Evolutionary conservation across 2,113 vertebrate species (phyloP), one percentile per base, ranked within the genome.

Genomic region (Gasterosteus aculeatus): DNA sequence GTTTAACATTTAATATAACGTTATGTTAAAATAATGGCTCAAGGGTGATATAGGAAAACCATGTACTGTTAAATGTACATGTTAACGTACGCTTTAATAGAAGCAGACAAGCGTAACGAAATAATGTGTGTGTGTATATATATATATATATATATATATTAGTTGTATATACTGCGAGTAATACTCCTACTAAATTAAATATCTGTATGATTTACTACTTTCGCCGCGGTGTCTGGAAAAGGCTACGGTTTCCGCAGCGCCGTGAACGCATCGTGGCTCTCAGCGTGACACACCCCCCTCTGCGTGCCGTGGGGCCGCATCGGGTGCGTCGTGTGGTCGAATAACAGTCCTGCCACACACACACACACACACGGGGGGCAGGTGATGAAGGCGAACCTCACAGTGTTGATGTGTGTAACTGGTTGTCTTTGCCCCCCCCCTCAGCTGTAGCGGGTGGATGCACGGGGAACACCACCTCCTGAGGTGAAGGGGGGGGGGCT

Each of bases 241-340:
- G 0, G 5, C 2, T 0, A 3, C 2, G 18, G 44, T 67, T 59
- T 87, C 77, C 75, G n/a, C 26, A 1, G 85, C 0, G 19, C 51
- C 0, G 0, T 88, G 86, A 89, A 91, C 5, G 80, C 86, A 66
- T 10, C 83, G 0, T n/a, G 3, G 9, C 5, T 39, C 72, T 35
- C 26, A 63, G 82, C 66, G 0, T 75, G 87, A 87, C 89, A 88
- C 89, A 88, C 87, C 86, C 85, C 87, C 89, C 58, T 82, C 57
- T 76, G 72, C 54, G 81, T 67, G 74, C 22, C 53, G 39, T 75
- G 75, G 59, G 71, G 74, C 81, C 73, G 84, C 78, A 64, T 44
- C 54, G 51, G 69, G 84, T 56, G 3, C 58, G 80, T 85, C 14
- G 47, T 31, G 29, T 6, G 47, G 70, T 53, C 76, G 74, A 80